Evolutionary conservation across 2,888 invertebrate genomes (phyloP).

Genomic region (Eupeodes luniger): DNA sequence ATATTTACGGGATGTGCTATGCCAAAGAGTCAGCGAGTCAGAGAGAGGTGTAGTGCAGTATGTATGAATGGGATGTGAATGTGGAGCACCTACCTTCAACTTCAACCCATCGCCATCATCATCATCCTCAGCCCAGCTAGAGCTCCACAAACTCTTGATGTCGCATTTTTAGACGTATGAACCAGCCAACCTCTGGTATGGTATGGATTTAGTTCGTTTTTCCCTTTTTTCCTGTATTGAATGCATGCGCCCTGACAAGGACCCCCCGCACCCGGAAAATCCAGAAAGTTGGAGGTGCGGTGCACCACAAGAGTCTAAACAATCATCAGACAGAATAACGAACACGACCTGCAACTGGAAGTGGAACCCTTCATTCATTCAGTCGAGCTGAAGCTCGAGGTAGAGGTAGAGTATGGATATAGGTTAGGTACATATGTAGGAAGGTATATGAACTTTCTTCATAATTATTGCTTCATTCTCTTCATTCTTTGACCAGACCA

Average conservation of each 20-base stretch:
- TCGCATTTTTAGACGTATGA: conserved; percentile 43
- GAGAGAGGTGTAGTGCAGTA: background rate
- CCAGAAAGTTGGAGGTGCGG: conserved; percentile 7
- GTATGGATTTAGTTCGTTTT: background rate
- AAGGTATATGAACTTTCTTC: background rate
- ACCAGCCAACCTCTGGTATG: conserved; percentile 10
- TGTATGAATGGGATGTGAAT: background rate
- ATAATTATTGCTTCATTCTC: background rate
- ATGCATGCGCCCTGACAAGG: conserved; percentile 46
- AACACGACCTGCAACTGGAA: background rate
- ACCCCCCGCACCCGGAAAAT: background rate
- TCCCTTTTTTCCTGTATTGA: background rate
- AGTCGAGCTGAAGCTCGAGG: too few relatives aligned
- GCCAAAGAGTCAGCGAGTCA: too few relatives aligned
- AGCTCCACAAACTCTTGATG: conserved; percentile 21
- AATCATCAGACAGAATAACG: background rate
- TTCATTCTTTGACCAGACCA: background rate
- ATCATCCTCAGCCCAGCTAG: background rate
- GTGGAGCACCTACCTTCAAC: conserved; percentile 35
- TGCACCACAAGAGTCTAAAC: conserved; percentile 21
- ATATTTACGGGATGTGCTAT: conserved; percentile 6
- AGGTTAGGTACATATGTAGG: too few relatives aligned
- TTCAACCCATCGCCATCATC: conserved; percentile 3
- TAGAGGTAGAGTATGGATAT: too few relatives aligned
- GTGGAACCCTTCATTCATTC: conserved; percentile 12